A percentile compares a stretch with the other conserved stretches of the same genome.
phyloP scores from a whole-genome alignment of 2,888 invertebrate species.

The Sisyra nigra region DNA sequence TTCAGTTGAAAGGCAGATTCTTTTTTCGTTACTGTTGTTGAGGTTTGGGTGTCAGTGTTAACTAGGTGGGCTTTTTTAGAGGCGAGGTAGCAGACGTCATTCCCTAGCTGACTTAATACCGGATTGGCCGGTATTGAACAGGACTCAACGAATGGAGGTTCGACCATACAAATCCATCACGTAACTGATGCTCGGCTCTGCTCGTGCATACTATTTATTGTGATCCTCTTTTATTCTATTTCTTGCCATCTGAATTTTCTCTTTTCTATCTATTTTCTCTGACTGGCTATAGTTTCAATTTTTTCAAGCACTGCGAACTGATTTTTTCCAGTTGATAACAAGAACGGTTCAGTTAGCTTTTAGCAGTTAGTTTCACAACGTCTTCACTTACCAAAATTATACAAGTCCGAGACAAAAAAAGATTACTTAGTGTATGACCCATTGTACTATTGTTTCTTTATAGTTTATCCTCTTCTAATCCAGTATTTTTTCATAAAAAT shows the following conservation, averaged over 20 bases:
- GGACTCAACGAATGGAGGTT: constrained; percentile 75
- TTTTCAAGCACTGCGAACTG: too few relatives aligned
- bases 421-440: too few relatives aligned
- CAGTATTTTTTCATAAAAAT: too few relatives aligned
- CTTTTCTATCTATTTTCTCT: constrained; percentile 7
- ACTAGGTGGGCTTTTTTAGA: constrained; percentile 8
- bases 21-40: not conserved
- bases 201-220: constrained; percentile 5
- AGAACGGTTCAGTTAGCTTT: too few relatives aligned
- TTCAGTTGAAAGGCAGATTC: not conserved
- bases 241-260: constrained; percentile 3
- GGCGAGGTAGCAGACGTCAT: constrained; percentile 51
- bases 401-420: too few relatives aligned
- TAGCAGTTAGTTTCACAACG: too few relatives aligned
- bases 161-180: constrained; percentile 27
- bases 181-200: constrained; percentile 9
- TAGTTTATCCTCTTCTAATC: too few relatives aligned
- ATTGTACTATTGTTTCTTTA: too few relatives aligned
- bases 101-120: constrained; percentile 91
- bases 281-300: constrained; percentile 4
- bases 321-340: too few relatives aligned
- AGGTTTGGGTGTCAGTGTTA: not conserved
- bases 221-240: constrained; percentile 4
- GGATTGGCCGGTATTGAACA: constrained; percentile 86
- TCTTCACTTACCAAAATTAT: too few relatives aligned